phyloP scores from a whole-genome alignment of 1,140 invertebrate species.

The Lutraria rhynchaena region DNA sequence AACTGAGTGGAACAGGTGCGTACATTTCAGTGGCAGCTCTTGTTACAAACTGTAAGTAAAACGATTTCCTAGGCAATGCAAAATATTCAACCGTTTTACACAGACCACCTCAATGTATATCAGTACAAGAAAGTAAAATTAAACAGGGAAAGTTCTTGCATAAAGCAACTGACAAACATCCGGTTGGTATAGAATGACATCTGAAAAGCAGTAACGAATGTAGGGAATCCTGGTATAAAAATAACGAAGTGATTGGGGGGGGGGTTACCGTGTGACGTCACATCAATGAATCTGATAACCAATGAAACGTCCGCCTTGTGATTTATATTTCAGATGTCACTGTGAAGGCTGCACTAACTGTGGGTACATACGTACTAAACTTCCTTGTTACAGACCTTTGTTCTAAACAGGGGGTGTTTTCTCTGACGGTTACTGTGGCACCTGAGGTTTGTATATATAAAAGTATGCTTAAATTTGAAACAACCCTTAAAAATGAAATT shows the following conservation, averaged over 20 bases:
- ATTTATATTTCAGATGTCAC: slow-evolving; percentile 17
- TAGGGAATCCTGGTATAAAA: background rate
- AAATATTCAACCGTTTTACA: too few relatives aligned
- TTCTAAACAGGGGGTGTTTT: background rate
- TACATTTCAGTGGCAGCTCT: too few relatives aligned
- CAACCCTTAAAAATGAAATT: too few relatives aligned
- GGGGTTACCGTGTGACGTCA: background rate
- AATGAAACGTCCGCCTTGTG: background rate
- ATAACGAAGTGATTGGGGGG: background rate
- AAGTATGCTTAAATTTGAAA: too few relatives aligned
- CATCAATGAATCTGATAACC: background rate
- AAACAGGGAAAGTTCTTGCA: too few relatives aligned
- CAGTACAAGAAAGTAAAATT: too few relatives aligned
- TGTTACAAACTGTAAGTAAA: too few relatives aligned
- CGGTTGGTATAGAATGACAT: background rate
- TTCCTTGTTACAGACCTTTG: slow-evolving; percentile 36
- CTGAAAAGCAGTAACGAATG: background rate
- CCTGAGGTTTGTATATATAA: slow-evolving; percentile 3
- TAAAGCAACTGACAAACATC: too few relatives aligned
- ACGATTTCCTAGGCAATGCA: too few relatives aligned
- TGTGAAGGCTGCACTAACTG: slow-evolving; percentile 1
- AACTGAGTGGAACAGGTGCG: background rate
- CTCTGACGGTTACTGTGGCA: background rate
- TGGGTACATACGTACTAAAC: slow-evolving; percentile 1
- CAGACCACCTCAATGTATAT: too few relatives aligned